phyloP scores from a whole-genome alignment of 2,797 vertebrate genomes.

The Dermochelys coriacea region DNA sequence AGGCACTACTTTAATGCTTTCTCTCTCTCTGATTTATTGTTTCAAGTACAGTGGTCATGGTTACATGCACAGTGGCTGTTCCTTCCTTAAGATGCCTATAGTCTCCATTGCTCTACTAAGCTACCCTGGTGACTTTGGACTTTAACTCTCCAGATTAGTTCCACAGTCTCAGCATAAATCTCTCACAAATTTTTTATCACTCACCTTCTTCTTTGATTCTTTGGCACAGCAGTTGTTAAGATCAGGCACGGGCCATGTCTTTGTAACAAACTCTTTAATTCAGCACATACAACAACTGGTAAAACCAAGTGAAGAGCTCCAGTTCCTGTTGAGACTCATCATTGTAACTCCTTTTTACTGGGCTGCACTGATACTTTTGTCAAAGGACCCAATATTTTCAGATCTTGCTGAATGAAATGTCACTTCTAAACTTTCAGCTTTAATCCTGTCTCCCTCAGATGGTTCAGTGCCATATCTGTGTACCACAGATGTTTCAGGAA shows the following conservation, averaged over 20 bases:
- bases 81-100: not conserved
- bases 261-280: not conserved
- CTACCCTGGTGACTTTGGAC: accelerated
- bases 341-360: not conserved
- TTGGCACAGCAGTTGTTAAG: not conserved
- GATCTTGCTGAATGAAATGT: slow-evolving; percentile 45
- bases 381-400: slow-evolving; percentile 38
- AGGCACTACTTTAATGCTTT: not conserved
- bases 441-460: slow-evolving; percentile 55
- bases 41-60: not conserved
- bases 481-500: slow-evolving; percentile 47
- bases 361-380: slow-evolving; percentile 19
- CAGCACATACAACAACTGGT: not conserved
- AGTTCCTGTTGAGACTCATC: not conserved
- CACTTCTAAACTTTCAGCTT: slow-evolving; percentile 46
- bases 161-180: not conserved
- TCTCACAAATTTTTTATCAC: not conserved
- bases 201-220: not conserved
- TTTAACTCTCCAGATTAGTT: not conserved
- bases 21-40: not conserved
- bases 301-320: not conserved
- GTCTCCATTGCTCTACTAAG: accelerated
- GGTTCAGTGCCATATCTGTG: slow-evolving; percentile 28
- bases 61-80: not conserved
- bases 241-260: not conserved